These are phyloP conservation scores for Agriotes lineatus DNA, from an alignment of 2,888 invertebrate species.

Conservation along the genomic window DNA sequence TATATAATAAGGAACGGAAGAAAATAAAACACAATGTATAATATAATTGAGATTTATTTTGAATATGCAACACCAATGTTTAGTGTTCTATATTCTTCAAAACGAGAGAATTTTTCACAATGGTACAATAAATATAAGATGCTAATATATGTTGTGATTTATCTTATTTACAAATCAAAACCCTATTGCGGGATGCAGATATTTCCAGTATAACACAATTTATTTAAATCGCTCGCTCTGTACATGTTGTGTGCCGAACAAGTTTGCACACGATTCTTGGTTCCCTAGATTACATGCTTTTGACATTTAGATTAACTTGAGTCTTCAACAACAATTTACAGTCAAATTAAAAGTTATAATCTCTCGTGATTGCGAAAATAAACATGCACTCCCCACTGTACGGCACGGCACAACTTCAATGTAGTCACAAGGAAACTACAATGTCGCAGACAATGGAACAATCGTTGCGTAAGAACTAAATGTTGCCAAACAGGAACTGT, in stretches of 20 bases:
- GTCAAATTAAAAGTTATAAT: slow-evolving; percentile 28
- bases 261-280: slow-evolving; percentile 11
- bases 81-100: slow-evolving; percentile 34
- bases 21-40: not conserved
- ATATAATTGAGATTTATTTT: slow-evolving; percentile 35
- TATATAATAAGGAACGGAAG: too few species aligned
- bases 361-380: slow-evolving; percentile 8
- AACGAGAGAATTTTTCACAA: slow-evolving; percentile 35
- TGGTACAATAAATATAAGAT: slow-evolving; percentile 42
- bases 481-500: slow-evolving; percentile 37
- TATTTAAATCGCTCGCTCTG: slow-evolving; percentile 15
- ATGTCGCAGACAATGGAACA: not conserved
- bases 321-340: slow-evolving; percentile 24
- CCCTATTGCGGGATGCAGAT: not conserved
- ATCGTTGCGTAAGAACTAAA: not conserved
- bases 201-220: slow-evolving; percentile 14
- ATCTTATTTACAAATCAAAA: slow-evolving; percentile 40
- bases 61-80: slow-evolving; percentile 30
- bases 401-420: not conserved
- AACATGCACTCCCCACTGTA: not conserved
- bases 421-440: not conserved
- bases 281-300: slow-evolving; percentile 6
- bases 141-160: slow-evolving; percentile 37
- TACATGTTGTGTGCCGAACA: slow-evolving; percentile 2
- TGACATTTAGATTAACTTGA: slow-evolving; percentile 27